Percentiles rank a stretch among this genome's conserved stretches.
phyloP scores from a whole-genome alignment of 1,140 invertebrate genomes.

The Musca domestica region DNA sequence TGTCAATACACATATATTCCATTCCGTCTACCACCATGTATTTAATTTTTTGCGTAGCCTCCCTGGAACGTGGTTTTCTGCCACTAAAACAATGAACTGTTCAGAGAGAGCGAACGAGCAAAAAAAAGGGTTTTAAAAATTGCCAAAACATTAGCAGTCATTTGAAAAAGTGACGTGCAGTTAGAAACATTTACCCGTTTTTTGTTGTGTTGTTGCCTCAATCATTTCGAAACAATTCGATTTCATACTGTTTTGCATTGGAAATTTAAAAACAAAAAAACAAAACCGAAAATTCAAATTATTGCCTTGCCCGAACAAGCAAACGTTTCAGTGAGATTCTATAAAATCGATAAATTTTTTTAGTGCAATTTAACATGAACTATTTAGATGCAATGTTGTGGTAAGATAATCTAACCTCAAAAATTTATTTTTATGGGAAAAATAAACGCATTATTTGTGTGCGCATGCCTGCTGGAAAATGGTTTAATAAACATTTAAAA shows the following conservation, averaged over 20 bases:
- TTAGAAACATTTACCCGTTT: not conserved
- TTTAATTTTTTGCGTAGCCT: slow-evolving; percentile 10
- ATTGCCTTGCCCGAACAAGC: no score
- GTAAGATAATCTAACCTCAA: no score
- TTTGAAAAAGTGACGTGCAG: slow-evolving; percentile 16
- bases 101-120: no score
- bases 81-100: no score
- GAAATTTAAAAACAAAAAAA: not conserved
- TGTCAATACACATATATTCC: slow-evolving; percentile 5
- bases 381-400: slow-evolving; percentile 8
- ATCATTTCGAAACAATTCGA: not conserved
- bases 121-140: slow-evolving; percentile 4
- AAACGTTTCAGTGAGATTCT: not conserved
- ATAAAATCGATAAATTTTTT: not conserved
- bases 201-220: not conserved
- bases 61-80: not conserved
- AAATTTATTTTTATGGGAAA: not conserved
- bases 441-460: no score
- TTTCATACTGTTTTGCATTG: no score
- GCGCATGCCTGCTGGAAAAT: no score
- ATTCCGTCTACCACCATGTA: not conserved
- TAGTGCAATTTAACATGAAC: slow-evolving; percentile 6
- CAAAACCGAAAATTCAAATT: not conserved
- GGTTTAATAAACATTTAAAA: no score
- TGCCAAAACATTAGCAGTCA: slow-evolving; percentile 8